Evolutionary conservation across 2,888 invertebrate genomes (phyloP), one percentile per base, ranked within the genome.

Genomic region (Drosophila villosipedis): DNA sequence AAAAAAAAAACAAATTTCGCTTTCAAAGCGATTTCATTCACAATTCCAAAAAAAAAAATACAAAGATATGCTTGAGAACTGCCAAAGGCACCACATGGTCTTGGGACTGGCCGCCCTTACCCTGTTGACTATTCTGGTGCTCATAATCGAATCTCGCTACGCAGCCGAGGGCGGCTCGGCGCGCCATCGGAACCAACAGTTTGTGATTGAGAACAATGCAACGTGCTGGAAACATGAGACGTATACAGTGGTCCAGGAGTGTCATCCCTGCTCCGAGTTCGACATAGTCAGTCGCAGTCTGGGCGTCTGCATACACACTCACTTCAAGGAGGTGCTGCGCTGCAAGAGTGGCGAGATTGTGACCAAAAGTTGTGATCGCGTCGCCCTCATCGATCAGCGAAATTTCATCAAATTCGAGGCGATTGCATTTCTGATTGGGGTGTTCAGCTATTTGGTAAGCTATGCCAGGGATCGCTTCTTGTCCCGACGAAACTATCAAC

Each of bases 231-330:
- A 95, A 60, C 95, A 95, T 73, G 97, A 97, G 91, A 94, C 95
- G 25, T 97, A 95, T 84, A 95, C 95, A 76, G 94, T 97, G 12
- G 72, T 92, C 22, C 95, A 95, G 84, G 96, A 96, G 93, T 97
- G 97, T 87, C 96, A 97, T 94, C 97, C 96, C n/a, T 97, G 98
- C 93, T 95, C 96, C 94, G 96, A 96, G 79, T 97, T 97, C 93
- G 97, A 97, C 94, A 96, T 97, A 76, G 95, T 96, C 62, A 97
- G 97, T 91, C 95, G 96, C 93, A 97, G 96, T 91, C 95, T 96
- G 86, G 96, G 96, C 62, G 96, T 97, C 53, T 98, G 98, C 90
- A 95, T 96, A 73, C 96, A 96, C 84, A 97, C 97, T 3, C 96
- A 96, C 91, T 97, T 96, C 91, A 97, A 97, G 91, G 97, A 98